Evolutionary conservation across 35 echinoderm and acorn worm genomes (phyloP), one percentile per base, ranked within the genome.

Genomic region (Apostichopus californicus): DNA sequence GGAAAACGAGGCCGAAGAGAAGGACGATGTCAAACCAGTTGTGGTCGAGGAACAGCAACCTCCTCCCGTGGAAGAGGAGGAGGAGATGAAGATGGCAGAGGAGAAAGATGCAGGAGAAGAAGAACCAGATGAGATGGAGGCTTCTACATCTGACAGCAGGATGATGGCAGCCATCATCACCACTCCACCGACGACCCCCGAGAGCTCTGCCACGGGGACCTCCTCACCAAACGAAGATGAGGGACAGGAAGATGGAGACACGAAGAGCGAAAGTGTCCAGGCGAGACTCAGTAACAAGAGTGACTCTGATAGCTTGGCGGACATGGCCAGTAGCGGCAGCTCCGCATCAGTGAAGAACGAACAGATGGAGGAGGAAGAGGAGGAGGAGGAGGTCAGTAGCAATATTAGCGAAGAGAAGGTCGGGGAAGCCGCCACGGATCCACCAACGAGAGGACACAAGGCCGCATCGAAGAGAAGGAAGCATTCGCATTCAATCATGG

Each of bases 171-270:
- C 86, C 6, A 89, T 28, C 46, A 89, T 89, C 23, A 72, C 86
- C 4, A 99, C 97, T 52, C 97, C 97, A 80, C 97, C 97, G 75
- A 94, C 97, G 11, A 96, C 97, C 28, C 97, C 97, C 80, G 95
- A 96, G 57, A 96, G 88, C 57, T 95, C 94, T 12, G 92, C 90
- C 0, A 73, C 65, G 55, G 86, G 77, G 57, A 92, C 73, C 2
- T 95, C 94, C 17, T 95, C 94, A 5, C 93, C 92, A 58, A 77
- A 93, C 12, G 80, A 93, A n/a, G 93, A 99, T 5, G 91, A 80
- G 55, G 91, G 28, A 53, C 78, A 93, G 25, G 83, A 78, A 24
- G 88, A 92, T 21, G 78, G 63, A 14, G 18, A 65, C n/a, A 52
- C n/a, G 60, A 59, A 89, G 53, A 75, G 86, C 78, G 68, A 21